Percentiles rank a stretch among this genome's conserved stretches.
Evolutionary conservation across 1,140 invertebrate species (phyloP).

Genomic region (Drosophila eugracilis): DNA sequence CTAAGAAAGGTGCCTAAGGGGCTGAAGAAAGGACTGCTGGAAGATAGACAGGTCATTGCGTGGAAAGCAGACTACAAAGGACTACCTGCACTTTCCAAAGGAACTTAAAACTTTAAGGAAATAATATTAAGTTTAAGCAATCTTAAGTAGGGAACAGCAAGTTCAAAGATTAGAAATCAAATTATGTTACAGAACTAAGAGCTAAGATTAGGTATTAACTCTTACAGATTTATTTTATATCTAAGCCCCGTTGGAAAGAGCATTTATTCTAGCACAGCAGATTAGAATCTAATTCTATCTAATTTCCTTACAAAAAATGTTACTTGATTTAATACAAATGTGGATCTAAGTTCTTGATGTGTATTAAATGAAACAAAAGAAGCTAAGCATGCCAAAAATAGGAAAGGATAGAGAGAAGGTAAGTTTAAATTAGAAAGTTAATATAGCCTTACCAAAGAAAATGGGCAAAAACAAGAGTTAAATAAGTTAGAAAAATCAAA

Average conservation of each 20-base stretch:
- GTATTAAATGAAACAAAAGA: slow-evolving; percentile 7
- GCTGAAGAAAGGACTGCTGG: neutral
- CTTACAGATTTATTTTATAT: too few relatives aligned
- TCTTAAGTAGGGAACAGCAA: neutral
- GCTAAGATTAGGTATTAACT: too few relatives aligned
- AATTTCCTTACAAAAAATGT: neutral
- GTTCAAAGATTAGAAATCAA: neutral
- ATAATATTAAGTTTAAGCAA: too few relatives aligned
- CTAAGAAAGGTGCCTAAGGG: neutral
- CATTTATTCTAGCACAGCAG: neutral
- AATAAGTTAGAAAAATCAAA: slow-evolving; percentile 7
- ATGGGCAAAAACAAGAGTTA: neutral
- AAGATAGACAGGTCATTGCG: slow-evolving; percentile 6
- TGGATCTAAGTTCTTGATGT: slow-evolving; percentile 2
- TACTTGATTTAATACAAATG: neutral
- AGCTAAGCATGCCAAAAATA: slow-evolving; percentile 31
- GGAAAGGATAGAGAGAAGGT: slow-evolving; percentile 2
- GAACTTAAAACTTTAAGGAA: too few relatives aligned
- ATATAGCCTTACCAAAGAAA: slow-evolving; percentile 7
- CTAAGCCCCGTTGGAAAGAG: slow-evolving; percentile 23
- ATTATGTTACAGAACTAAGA: too few relatives aligned
- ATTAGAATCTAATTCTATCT: neutral
- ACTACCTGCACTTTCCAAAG: slow-evolving; percentile 14
- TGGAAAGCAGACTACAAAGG: slow-evolving; percentile 16
- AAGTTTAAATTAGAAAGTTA: neutral